A percentile compares a stretch with the other conserved stretches of the same genome.
Evolutionary conservation across 2,888 invertebrate species (phyloP).

Genomic region (Volucella inanis): DNA sequence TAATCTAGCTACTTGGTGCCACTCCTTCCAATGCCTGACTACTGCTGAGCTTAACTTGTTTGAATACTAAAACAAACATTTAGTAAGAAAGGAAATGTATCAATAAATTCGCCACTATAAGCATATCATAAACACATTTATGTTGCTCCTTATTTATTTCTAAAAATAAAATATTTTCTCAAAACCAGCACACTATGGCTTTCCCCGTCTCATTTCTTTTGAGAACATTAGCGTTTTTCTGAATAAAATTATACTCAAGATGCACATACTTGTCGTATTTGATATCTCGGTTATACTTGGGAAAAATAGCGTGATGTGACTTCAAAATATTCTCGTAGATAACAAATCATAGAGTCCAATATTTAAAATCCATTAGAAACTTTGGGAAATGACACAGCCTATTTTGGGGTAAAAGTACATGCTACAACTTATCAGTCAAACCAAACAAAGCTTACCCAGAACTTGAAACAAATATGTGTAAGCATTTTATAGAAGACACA

Average conservation of each 20-base stretch:
- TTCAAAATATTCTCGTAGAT: not conserved
- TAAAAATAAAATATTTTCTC: not conserved
- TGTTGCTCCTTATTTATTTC: conserved; percentile 8
- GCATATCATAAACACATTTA: conserved; percentile 23
- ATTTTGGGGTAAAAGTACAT: not conserved
- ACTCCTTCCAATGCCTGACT: not conserved
- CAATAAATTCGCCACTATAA: conserved; percentile 1
- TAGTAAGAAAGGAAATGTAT: not conserved
- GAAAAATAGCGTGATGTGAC: not conserved
- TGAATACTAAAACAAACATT: conserved; percentile 21
- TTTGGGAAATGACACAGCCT: not conserved
- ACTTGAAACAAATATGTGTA: not conserved
- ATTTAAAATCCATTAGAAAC: not conserved
- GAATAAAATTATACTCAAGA: not conserved
- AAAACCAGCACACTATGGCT: conserved; percentile 16
- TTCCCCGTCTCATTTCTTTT: not conserved
- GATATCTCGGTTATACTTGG: not conserved
- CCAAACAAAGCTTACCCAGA: not conserved
- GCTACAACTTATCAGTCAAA: not conserved
- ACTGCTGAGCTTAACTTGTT: conserved; percentile 11
- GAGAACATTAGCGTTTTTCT: not conserved
- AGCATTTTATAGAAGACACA: too few species aligned
- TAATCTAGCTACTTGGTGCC: conserved; percentile 11
- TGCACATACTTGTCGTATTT: too few species aligned
- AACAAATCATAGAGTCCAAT: conserved; percentile 1